Base-by-base conservation (phyloP, 2,888 invertebrate species). In the Andrena marginata region DNA sequence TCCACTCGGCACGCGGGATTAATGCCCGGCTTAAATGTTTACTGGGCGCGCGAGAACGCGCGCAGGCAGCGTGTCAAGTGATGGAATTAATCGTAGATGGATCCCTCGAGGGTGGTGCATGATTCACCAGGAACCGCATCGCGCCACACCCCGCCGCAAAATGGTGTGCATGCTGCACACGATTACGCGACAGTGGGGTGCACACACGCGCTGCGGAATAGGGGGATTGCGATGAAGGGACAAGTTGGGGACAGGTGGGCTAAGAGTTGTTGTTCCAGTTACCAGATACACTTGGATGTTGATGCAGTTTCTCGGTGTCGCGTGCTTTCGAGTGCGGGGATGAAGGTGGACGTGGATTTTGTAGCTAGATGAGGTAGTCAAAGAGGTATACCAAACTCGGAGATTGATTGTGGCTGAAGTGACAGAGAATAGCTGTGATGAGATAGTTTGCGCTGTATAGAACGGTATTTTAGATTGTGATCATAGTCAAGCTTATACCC, bases 1-100 rank as follows among this genome's bases (percentile, higher is more conserved):
- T 84, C 87, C 86, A 82, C 76, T 82, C 64, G 71, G 69, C 60
- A 72, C 79, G 77, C 74, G 69, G 82, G 85, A 82, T 88, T 85
- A 88, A 85, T 88, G 74, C 75, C 35, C 63, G 80, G 88, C 87
- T 87, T 81, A 85, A 88, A 86, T 82, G 87, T 86, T 86, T 77
- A 84, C 49, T 68, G 80, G 75, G 70, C 69, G 49, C 76, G 80
- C 84, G 80, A 80, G 83, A 70, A 74, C 59, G 72, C 75, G 73
- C 81, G 77, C 83, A 63, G 42, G 89, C 82, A 86, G 89, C 89
- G 89, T 84, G 89, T 89, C 89, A 89, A 90, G 89, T 89, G 89
- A 89, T 85, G 89, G 89, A 89, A 89, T 89, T 90, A 89, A 89
- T 89, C 89, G 89, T 89, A 83, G 88, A 89, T 87, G 87, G 87